These are phyloP conservation scores for Rotaria socialis DNA, from an alignment of 2,888 invertebrate species.

Conservation along the genomic window DNA sequence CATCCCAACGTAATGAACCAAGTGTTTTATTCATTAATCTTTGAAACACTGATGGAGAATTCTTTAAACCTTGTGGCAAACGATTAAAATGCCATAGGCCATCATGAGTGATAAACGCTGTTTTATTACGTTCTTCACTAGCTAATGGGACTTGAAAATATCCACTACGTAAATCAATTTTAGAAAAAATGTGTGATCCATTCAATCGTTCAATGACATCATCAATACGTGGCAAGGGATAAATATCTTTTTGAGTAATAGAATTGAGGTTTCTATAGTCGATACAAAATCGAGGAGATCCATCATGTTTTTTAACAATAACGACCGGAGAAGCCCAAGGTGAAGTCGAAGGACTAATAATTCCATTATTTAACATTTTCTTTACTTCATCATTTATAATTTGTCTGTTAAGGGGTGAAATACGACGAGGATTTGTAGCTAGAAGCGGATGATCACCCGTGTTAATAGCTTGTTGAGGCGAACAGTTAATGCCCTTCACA, in stretches of 20 bases:
- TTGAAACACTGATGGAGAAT: not conserved
- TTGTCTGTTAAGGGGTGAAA: not conserved
- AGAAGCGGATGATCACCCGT: not conserved
- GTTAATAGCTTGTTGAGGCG: not conserved
- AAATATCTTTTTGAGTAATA: not conserved
- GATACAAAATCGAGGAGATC: not conserved
- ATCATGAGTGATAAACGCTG: not conserved
- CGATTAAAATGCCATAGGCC: not conserved
- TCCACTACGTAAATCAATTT: too few relatives aligned
- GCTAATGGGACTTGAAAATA: not conserved
- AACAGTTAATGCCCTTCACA: not conserved
- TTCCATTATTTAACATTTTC: not conserved
- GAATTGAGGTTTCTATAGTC: not conserved
- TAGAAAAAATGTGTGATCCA: too few relatives aligned
- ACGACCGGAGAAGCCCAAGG: not conserved
- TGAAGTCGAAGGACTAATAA: not conserved
- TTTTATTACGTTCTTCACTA: not conserved
- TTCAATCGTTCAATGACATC: too few relatives aligned
- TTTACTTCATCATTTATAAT: not conserved
- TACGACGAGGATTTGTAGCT: not conserved
- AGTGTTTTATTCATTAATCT: not conserved
- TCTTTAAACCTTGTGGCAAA: conserved; percentile 21
- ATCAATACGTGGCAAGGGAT: not conserved
- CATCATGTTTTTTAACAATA: not conserved
- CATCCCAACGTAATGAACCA: not conserved